Base-by-base conservation (phyloP, 2,113 vertebrate species). In the Seriola aureovittata region DNA sequence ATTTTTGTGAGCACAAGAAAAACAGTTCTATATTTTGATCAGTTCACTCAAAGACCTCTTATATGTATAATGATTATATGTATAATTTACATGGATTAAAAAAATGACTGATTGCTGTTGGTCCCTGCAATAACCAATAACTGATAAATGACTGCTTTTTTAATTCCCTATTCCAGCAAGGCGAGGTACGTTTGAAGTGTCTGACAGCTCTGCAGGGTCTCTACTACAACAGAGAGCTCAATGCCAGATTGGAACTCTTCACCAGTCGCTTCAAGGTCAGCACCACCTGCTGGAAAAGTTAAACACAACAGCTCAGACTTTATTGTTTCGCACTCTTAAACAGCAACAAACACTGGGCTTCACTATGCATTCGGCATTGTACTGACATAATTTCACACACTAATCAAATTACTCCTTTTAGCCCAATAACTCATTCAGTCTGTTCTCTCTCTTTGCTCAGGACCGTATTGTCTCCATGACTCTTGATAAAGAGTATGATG, bases 391-490 rank as follows among this genome's bases (percentile, higher is more conserved):
- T 71, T 17, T 64, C 4, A 13, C 25, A 25, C 12, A 8, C 1
- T 48, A 4, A 55, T 21, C 3, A 23, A 50, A 58, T 72, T 0
- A 7, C 8, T 29, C 8, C 3, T 44, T 75, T 40, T 34, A 13
- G 4, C 7, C 38, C 29, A 59, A 67, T 50, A 23, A 25, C 23
- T 75, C 3, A 32, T 46, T 36, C 10, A 52, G 9, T 55, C 5
- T 29, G 29, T 66, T 85, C 69, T 88, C 76, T 81, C 66, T 55
- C 77, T 85, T 21, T 90, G 82, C 74, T 66, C 63, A 99, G 98
- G 98, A 99, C 92, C 97, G 98, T 83, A 99, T 99, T 85, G 98
- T 99, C 75, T 99, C 98, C 86, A 99, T 99, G 98, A 99, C 98
- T 90, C 96, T 99, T 84, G 98, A 99, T 93, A 99, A 99, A 93